A percentile compares a stretch with the other conserved stretches of the same genome.
These are phyloP conservation scores for Cuculus canorus DNA, from an alignment of 2,797 vertebrate species.

Conservation along the genomic window DNA sequence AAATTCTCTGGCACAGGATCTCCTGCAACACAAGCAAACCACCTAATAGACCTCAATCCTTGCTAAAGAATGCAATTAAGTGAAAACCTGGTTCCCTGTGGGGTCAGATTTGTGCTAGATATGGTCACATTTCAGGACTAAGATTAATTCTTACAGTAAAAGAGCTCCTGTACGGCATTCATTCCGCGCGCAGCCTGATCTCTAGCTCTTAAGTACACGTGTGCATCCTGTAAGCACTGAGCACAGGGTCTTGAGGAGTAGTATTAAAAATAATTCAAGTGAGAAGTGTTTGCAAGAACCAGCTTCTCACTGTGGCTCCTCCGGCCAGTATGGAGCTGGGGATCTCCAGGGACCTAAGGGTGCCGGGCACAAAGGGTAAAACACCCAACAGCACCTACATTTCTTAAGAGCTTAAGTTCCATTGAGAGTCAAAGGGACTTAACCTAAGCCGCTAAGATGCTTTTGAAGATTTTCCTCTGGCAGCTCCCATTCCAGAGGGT, in stretches of 20 bases:
- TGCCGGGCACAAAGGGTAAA: neutral
- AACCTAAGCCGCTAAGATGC: constrained; percentile 56
- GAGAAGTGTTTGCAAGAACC: neutral
- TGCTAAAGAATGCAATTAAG: constrained; percentile 54
- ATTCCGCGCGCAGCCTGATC: constrained; percentile 5
- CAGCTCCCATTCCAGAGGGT: constrained; percentile 26
- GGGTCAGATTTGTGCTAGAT: constrained; percentile 47
- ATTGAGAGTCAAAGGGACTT: constrained; percentile 51
- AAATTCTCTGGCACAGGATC: constrained; percentile 6
- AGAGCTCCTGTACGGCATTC: constrained; percentile 29
- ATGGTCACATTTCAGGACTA: constrained; percentile 47
- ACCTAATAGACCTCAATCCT: constrained; percentile 40
- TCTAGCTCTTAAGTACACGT: neutral
- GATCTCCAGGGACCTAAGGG: neutral
- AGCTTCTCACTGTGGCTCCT: neutral
- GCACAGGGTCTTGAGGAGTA: neutral
- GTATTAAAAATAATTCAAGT: neutral
- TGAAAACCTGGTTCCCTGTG: neutral
- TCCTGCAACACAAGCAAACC: constrained; percentile 3
- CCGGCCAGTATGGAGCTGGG: rapidly evolving
- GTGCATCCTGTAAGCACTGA: neutral
- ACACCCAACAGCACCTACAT: constrained; percentile 5
- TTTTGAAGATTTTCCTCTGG: constrained; percentile 60
- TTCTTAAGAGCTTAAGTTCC: constrained; percentile 59
- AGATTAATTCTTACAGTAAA: constrained; percentile 62